Conservation (phyloP, 2,113 vertebrate species). For the Cebus imitator region DNA sequence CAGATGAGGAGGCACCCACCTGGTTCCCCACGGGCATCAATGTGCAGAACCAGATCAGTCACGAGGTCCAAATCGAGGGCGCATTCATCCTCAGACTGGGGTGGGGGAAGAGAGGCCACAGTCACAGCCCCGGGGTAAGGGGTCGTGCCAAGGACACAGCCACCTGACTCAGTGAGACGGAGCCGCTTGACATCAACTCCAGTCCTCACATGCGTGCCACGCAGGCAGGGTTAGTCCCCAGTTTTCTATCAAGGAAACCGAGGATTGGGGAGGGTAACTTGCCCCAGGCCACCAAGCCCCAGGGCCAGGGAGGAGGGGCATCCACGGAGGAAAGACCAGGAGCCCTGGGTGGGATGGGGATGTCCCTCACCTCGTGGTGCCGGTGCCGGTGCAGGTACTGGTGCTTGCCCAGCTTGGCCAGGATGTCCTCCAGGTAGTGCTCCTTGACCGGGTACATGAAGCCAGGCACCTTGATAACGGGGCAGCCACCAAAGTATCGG, state of each 20-base stretch:
- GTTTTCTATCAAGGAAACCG: neutral
- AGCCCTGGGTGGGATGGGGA: accelerated
- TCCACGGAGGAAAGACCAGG: neutral
- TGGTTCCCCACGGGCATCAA: constrained; percentile 90
- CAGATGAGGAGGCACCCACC: constrained; percentile 84
- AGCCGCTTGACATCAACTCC: neutral
- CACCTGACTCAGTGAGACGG: neutral
- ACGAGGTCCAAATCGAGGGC: constrained; percentile 91
- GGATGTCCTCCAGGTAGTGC: constrained; percentile 94
- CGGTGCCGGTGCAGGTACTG: constrained; percentile 82
- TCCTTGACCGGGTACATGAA: constrained; percentile 97
- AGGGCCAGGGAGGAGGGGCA: neutral
- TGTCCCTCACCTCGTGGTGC: constrained; percentile 83
- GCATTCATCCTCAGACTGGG: constrained; percentile 85
- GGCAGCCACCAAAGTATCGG: constrained; percentile 92
- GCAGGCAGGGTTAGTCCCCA: neutral
- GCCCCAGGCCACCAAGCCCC: neutral
- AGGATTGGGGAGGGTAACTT: neutral
- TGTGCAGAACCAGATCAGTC: constrained; percentile 92
- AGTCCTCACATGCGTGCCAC: neutral
- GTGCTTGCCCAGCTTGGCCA: constrained; percentile 88
- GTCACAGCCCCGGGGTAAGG: neutral
- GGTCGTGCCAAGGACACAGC: neutral
- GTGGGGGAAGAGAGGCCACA: neutral
- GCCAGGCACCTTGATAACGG: constrained; percentile 92